Conservation (phyloP, 2,797 vertebrate genomes). For the Tarsius wallacei region DNA sequence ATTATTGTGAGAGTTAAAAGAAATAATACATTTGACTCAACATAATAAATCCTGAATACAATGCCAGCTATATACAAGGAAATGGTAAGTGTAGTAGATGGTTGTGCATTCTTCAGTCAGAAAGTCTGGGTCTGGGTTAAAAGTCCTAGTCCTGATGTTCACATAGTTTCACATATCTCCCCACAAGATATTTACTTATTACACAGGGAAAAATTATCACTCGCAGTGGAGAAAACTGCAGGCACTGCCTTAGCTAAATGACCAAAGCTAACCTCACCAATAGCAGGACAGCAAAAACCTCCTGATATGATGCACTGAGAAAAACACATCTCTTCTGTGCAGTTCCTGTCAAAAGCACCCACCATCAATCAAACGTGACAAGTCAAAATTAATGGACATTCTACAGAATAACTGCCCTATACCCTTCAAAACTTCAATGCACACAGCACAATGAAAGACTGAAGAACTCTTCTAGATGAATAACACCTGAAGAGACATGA, state of each 20-base stretch:
- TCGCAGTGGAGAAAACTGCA: background rate
- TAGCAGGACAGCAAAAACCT: background rate
- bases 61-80: accelerated
- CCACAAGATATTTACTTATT: background rate
- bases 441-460: background rate
- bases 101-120: background rate
- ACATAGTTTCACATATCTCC: background rate
- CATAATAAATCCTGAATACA: background rate
- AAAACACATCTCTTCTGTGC: background rate
- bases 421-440: background rate
- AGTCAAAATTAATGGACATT: background rate
- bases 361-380: accelerated
- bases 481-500: background rate
- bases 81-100: background rate
- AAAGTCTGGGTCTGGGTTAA: background rate
- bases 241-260: background rate
- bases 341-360: background rate
- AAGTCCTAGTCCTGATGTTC: background rate
- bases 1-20: background rate
- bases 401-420: background rate
- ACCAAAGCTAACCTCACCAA: background rate
- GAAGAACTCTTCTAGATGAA: background rate
- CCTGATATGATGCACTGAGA: accelerated
- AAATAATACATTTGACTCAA: background rate
- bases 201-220: background rate